These are phyloP conservation scores for Bemisia tabaci DNA, from an alignment of 1,140 invertebrate genomes.

Conservation along the genomic window DNA sequence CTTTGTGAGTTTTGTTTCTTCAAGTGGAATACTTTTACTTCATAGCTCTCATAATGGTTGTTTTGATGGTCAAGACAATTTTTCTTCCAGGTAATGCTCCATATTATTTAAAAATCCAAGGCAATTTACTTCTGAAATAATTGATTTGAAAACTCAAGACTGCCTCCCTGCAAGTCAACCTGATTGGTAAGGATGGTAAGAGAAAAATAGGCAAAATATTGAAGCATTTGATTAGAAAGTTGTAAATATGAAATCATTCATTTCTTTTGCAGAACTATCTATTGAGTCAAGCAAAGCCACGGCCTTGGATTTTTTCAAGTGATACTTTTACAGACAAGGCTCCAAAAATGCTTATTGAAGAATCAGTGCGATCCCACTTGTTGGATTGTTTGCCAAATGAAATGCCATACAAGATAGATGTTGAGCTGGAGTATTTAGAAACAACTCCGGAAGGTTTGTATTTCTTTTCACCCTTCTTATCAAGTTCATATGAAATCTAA, in stretches of 20 bases:
- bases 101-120: too few relatives aligned
- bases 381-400: constrained; percentile 65
- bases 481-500: neutral
- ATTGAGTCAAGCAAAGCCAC: constrained; percentile 42
- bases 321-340: constrained; percentile 54
- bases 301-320: constrained; percentile 48
- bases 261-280: constrained; percentile 65
- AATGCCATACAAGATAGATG: constrained; percentile 60
- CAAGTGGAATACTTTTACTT: neutral
- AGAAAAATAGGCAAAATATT: too few relatives aligned
- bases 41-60: neutral
- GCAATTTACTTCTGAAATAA: too few relatives aligned
- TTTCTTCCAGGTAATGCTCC: neutral
- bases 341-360: constrained; percentile 48
- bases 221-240: too few relatives aligned
- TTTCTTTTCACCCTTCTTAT: neutral
- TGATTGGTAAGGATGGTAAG: too few relatives aligned
- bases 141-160: too few relatives aligned
- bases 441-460: constrained; percentile 35
- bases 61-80: neutral
- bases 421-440: constrained; percentile 51
- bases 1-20: neutral
- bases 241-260: too few relatives aligned
- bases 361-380: constrained; percentile 60
- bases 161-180: too few relatives aligned